Conservation (phyloP, 2,113 vertebrate genomes). For the Mobula hypostoma region DNA sequence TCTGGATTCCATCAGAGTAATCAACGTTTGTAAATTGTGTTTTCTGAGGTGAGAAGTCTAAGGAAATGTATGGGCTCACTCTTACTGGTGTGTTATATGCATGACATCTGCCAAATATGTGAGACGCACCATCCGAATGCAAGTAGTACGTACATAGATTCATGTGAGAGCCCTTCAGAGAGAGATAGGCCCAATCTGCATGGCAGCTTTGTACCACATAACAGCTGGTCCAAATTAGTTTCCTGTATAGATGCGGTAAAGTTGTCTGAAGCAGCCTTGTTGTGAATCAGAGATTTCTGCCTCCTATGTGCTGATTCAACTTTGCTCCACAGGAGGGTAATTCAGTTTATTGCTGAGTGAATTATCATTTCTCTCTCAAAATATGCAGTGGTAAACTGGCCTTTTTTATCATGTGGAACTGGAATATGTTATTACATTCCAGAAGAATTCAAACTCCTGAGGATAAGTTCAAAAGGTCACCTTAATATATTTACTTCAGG, state of each 20-base stretch:
- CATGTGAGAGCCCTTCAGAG: neutral
- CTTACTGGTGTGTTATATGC: neutral
- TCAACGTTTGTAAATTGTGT: neutral
- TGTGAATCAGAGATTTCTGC: neutral
- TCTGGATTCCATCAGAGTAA: neutral
- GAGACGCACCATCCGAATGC: neutral
- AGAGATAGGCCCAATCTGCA: neutral
- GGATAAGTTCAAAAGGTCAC: conserved; percentile 12
- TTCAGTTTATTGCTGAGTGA: conserved; percentile 18
- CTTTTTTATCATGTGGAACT: neutral
- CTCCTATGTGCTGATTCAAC: neutral
- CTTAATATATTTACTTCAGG: neutral
- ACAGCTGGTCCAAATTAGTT: conserved; percentile 20
- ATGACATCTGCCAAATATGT: conserved; percentile 15
- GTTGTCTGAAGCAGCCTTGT: neutral
- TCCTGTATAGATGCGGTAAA: neutral
- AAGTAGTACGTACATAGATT: neutral
- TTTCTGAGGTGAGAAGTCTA: conserved; percentile 11
- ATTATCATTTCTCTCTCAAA: neutral
- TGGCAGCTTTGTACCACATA: neutral
- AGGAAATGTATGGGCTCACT: neutral
- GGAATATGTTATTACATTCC: neutral
- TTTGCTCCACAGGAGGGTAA: conserved; percentile 8
- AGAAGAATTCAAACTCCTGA: neutral
- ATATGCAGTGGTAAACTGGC: neutral